Conservation (phyloP, 2,888 invertebrate species). For the Lycaena phlaeas region DNA sequence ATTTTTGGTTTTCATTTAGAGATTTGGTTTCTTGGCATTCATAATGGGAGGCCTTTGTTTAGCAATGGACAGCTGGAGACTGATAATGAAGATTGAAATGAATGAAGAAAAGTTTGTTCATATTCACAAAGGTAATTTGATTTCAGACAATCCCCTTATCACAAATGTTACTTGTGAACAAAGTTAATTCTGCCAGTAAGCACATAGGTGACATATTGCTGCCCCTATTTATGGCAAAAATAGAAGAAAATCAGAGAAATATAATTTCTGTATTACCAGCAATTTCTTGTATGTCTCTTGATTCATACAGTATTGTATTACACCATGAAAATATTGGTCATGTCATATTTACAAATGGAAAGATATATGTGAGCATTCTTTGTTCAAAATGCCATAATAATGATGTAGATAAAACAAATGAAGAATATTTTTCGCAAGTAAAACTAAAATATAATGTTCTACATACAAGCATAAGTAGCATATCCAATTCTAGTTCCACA, state of each 20-base stretch:
- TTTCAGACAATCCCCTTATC: conserved; percentile 50
- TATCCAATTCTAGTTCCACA: conserved; percentile 27
- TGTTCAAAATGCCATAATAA: conserved; percentile 46
- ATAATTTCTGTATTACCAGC: conserved; percentile 35
- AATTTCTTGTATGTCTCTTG: conserved; percentile 48
- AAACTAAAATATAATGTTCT: conserved; percentile 27
- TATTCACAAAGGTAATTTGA: too few relatives aligned
- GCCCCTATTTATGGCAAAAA: conserved; percentile 49
- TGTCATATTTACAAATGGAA: conserved; percentile 31
- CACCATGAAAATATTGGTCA: conserved; percentile 30
- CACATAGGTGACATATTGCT: conserved; percentile 53
- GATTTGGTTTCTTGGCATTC: too few relatives aligned
- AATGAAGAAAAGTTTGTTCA: too few relatives aligned
- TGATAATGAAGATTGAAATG: too few relatives aligned
- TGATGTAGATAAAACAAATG: conserved; percentile 17
- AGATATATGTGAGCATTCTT: conserved; percentile 30
- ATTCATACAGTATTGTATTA: conserved; percentile 31
- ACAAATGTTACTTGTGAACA: conserved; percentile 44
- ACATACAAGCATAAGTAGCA: conserved; percentile 24
- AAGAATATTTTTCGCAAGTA: background rate
- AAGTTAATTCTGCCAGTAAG: conserved; percentile 45
- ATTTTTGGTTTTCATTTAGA: too few relatives aligned
- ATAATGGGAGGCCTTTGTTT: too few relatives aligned
- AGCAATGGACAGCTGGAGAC: too few relatives aligned
- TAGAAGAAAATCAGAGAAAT: conserved; percentile 34